These are phyloP conservation scores for Epinephelus cyanopodus DNA, from an alignment of 2,113 vertebrate genomes.

Conservation along the genomic window DNA sequence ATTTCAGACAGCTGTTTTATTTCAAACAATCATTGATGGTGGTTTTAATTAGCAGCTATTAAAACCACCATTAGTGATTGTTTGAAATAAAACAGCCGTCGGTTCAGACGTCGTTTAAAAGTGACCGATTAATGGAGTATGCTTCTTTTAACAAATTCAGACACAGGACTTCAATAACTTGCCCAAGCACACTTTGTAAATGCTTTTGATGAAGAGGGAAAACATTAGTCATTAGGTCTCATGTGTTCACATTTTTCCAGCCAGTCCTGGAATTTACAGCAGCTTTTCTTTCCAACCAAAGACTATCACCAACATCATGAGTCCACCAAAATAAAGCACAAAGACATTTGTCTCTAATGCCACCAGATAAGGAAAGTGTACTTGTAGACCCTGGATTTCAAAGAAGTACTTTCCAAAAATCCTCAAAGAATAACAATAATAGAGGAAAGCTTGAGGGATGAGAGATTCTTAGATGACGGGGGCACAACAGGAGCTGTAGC, in stretches of 20 bases:
- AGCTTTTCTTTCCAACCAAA: not conserved
- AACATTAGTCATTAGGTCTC: not conserved
- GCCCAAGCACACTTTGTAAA: not conserved
- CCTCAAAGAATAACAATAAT: too few species aligned
- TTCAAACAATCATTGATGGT: slow-evolving; percentile 21
- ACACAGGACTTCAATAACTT: not conserved
- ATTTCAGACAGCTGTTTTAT: slow-evolving; percentile 48
- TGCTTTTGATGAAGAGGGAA: not conserved
- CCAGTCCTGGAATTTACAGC: not conserved
- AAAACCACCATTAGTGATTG: not conserved
- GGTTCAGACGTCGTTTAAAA: slow-evolving; percentile 7
- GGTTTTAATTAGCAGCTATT: slow-evolving; percentile 38
- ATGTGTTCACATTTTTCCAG: not conserved
- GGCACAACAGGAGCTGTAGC: too few species aligned
- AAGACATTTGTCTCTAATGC: not conserved
- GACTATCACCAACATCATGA: not conserved
- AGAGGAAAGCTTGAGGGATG: not conserved
- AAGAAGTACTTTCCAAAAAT: not conserved
- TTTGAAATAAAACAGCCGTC: too few species aligned
- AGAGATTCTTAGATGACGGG: too few species aligned
- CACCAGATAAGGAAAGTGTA: not conserved
- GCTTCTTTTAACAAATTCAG: not conserved
- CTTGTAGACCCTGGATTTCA: not conserved
- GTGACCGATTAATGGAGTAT: not conserved
- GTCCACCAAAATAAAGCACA: not conserved